These are phyloP conservation scores for Allacma fusca DNA, from an alignment of 2,888 invertebrate species.

Conservation along the genomic window DNA sequence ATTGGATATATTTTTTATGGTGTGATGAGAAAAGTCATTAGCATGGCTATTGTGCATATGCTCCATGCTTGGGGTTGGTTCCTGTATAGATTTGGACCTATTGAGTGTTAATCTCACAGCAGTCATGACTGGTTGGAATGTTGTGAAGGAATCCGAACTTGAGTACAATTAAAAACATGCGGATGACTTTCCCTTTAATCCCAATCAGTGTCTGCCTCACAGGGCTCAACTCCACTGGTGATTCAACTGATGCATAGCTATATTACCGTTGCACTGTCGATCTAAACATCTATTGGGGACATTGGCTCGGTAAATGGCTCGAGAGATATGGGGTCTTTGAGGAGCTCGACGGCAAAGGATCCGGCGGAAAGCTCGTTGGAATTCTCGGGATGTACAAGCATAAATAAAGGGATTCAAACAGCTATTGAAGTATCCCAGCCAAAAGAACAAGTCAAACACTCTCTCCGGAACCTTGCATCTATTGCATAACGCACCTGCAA, in stretches of 20 bases:
- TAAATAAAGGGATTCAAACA: slow-evolving; percentile 75
- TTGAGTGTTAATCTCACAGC: not conserved
- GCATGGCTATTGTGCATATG: no score
- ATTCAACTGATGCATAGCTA: slow-evolving; percentile 52
- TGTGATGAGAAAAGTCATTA: no score
- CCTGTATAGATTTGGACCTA: no score
- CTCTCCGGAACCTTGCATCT: slow-evolving; percentile 67
- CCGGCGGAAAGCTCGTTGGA: slow-evolving; percentile 67
- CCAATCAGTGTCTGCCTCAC: not conserved
- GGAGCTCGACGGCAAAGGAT: slow-evolving; percentile 45
- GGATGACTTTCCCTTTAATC: not conserved
- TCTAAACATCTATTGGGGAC: slow-evolving; percentile 56
- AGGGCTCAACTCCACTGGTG: slow-evolving; percentile 51
- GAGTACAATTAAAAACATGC: not conserved
- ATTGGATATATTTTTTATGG: no score
- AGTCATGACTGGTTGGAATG: no score
- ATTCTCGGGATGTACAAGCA: slow-evolving; percentile 69
- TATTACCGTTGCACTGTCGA: slow-evolving; percentile 53
- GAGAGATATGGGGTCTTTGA: slow-evolving; percentile 59
- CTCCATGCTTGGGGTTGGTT: no score
- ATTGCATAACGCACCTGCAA: slow-evolving; percentile 67
- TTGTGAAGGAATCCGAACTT: not conserved
- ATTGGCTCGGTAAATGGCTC: slow-evolving; percentile 59
- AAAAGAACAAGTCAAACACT: slow-evolving; percentile 72
- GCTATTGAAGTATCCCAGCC: slow-evolving; percentile 76